A percentile compares a stretch with the other conserved stretches of the same genome.
Conservation (phyloP, 2,888 invertebrate species). For the Leptothorax acervorum region DNA sequence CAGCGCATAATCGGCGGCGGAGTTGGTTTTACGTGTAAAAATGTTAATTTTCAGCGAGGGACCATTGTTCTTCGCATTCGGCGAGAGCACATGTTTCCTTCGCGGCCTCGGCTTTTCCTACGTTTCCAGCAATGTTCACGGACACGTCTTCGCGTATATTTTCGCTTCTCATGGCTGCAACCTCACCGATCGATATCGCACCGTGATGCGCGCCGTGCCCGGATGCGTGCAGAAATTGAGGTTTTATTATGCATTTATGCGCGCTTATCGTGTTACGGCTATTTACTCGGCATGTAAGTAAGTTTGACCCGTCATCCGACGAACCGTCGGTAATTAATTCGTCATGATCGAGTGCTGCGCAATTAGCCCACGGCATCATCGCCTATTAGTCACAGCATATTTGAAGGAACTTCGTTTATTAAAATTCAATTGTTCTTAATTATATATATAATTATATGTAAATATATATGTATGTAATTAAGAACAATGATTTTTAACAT, state of each 20-base stretch:
- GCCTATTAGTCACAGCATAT: constrained; percentile 13
- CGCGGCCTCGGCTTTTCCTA: constrained; percentile 67
- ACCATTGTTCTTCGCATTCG: constrained; percentile 66
- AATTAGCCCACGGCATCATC: constrained; percentile 6
- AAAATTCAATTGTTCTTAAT: not conserved
- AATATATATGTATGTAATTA: not conserved
- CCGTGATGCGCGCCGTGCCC: constrained; percentile 38
- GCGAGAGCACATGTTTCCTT: constrained; percentile 53
- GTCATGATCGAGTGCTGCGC: constrained; percentile 55
- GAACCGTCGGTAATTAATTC: constrained; percentile 60
- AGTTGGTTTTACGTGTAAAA: constrained; percentile 72
- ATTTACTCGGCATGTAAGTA: constrained; percentile 36
- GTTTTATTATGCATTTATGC: constrained; percentile 63
- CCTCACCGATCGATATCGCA: constrained; percentile 65
- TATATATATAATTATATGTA: not conserved
- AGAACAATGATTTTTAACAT: not conserved
- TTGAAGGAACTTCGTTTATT: not conserved
- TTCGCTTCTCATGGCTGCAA: constrained; percentile 76
- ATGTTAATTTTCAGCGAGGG: constrained; percentile 74
- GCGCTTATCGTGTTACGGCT: constrained; percentile 32
- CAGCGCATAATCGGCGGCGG: constrained; percentile 53
- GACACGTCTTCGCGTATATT: constrained; percentile 72
- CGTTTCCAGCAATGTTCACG: constrained; percentile 72
- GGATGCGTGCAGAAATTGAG: constrained; percentile 55
- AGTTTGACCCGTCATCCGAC: constrained; percentile 43